phyloP scores from a whole-genome alignment of 2,797 vertebrate species.

The Squalus acanthias region DNA sequence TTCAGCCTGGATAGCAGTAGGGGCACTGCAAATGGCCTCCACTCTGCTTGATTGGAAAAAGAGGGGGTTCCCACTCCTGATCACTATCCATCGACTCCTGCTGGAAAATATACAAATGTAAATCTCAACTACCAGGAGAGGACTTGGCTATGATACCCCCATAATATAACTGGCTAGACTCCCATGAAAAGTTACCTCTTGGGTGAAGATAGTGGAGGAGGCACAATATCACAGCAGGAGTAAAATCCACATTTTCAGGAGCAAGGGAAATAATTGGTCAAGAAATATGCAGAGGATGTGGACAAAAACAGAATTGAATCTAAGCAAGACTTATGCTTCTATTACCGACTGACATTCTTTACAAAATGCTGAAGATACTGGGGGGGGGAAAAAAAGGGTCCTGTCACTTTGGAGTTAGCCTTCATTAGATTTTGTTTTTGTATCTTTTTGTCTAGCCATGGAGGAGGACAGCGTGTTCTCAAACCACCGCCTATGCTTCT shows the following conservation, averaged over 20 bases:
- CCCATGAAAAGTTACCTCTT: neutral
- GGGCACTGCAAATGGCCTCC: no score
- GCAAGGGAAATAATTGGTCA: neutral
- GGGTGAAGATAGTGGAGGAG: neutral
- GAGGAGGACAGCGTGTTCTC: neutral
- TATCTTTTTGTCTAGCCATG: neutral
- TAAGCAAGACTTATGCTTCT: neutral
- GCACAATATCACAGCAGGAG: neutral
- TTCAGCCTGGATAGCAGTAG: neutral
- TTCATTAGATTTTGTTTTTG: neutral
- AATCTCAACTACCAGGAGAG: neutral
- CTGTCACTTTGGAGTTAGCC: neutral
- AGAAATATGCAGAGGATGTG: neutral
- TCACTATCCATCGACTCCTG: neutral
- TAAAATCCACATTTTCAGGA: neutral
- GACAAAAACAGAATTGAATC: neutral
- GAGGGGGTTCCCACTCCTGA: neutral
- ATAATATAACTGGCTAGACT: neutral
- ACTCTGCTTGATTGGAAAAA: neutral
- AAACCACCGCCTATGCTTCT: neutral
- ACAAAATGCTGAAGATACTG: neutral
- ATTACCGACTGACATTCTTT: neutral
- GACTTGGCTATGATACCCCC: neutral
- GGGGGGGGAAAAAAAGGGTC: no score
- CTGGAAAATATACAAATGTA: neutral